Evolutionary conservation across 2,797 vertebrate genomes (phyloP), one percentile per base, ranked within the genome.

Genomic region (Hippocampus kuda): DNA sequence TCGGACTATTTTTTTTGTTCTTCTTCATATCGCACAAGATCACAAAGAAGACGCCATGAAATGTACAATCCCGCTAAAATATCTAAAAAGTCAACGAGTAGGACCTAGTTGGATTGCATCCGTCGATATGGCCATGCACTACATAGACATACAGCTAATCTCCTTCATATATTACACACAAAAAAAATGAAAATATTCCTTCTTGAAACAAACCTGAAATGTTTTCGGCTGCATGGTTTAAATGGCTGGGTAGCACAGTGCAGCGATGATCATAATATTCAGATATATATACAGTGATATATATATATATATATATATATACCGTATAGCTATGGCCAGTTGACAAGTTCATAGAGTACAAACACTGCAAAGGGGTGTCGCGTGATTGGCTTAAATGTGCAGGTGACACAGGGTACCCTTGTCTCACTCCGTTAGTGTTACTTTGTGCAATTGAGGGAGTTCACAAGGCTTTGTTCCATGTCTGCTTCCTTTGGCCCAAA

Each of bases 21-120:
- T 20, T 89, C 92, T 84, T 85, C 81, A 90, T 90, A 90, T 89
- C 92, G 8, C 63, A 95, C 93, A 89, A 87, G 92, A 91, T 93
- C 95, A 99, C 96, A 93, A 94, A 93, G 91, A 89, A 54, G 85
- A 90, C 87, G 85, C 86, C 81, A 86, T 38, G 78, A 89, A 91
- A 91, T 91, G 83, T 96, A 97, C 97, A 96, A 92, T 90, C 93
- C 92, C 91, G 90, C 93, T 93, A 94, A 92, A 95, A 92, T 84
- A 83, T 83, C 85, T 85, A 92, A 91, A 38, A 94, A 92, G n/a
- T 56, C n/a, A 51, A 53, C 46, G 46, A 48, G 46, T 48, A 12
- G 15, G 51, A 53, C 51, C 7, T 20, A 9, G 51, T 53, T n/a
- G 93, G 91, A 86, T 87, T 78, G 77, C 72, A 72, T 86, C 84